Base-by-base conservation (phyloP, 2,888 invertebrate genomes). In the Plebejus argus region DNA sequence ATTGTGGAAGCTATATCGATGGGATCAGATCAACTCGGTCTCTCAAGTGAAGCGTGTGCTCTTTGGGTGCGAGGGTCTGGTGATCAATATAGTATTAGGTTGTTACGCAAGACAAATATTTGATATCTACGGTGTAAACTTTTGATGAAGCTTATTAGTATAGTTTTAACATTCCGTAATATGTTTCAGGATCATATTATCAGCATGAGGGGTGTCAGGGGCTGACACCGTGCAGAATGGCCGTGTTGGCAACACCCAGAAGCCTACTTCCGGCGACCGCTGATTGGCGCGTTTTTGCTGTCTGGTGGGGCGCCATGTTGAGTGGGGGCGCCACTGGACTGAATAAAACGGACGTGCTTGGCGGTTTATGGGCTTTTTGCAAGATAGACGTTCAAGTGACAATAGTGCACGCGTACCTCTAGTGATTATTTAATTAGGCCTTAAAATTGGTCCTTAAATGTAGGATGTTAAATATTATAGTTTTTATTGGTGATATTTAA, bases 21-120 rank as follows among this genome's bases (percentile, higher is more conserved):
- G 20, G 7, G 7, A 8, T n/a, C n/a, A n/a, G 58, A 58, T 58
- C 8, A 58, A 58, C 58, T 20, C 56, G 56, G 56, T 56, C 56
- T 56, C 18, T 56, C 56, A 56, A 56, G 56, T 15, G 56, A 18
- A 56, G 58, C 58, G 58, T 58, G 7, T 8, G 58, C 58, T 58
- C 58, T 58, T 58, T 58, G 58, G 8, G 58, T 58, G 58, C 58
- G 58, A 58, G 58, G 58, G 58, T 58, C 20, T 58, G 56, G 56
- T 56, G 4, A 15, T 56, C 56, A 5, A 15, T 56, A 18, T 56
- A 56, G n/a, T 5, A 15, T 4, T 56, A 56, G n/a, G 56, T 5
- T 56, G n/a, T 4, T 56, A 56, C 18, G 18, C 56, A 56, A 56
- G 0, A 56, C 18, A 56, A 35, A 35, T 35, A 35, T 35, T 35